These are phyloP conservation scores for Drosophila nr. perissopoda DNA, from an alignment of 2,888 invertebrate species.

Conservation along the genomic window DNA sequence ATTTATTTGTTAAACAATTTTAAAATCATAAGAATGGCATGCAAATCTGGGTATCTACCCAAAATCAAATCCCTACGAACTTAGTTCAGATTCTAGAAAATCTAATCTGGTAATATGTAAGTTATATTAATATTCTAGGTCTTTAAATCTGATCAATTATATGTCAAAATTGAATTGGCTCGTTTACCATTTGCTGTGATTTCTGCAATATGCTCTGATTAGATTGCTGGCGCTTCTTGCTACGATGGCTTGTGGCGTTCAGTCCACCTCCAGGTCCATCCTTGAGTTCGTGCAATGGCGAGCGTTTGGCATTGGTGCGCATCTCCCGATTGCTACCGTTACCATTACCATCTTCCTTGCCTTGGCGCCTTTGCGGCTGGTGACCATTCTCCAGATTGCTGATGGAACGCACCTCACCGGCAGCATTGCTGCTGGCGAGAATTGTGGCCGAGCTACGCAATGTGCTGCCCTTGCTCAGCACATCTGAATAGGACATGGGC, in stretches of 20 bases:
- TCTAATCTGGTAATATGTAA: not conserved
- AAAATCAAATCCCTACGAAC: not conserved
- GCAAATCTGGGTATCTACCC: not conserved
- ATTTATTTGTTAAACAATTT: not conserved
- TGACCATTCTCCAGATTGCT: constrained; percentile 55
- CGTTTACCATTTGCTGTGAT: constrained; percentile 38
- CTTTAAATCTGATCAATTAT: not conserved
- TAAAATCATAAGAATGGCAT: not conserved
- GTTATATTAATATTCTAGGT: not conserved
- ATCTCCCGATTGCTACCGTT: constrained; percentile 43
- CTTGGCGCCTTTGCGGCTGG: constrained; percentile 50
- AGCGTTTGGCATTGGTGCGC: constrained; percentile 81
- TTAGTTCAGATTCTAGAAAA: not conserved
- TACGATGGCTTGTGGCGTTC: constrained; percentile 49
- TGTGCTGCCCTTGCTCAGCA: constrained; percentile 88
- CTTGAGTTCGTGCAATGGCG: constrained; percentile 85
- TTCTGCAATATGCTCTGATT: constrained; percentile 33
- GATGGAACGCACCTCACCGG: constrained; percentile 38
- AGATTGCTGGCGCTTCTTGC: constrained; percentile 58
- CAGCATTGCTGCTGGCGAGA: constrained; percentile 15
- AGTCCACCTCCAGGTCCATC: constrained; percentile 47
- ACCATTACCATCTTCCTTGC: constrained; percentile 52
- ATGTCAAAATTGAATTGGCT: not conserved
- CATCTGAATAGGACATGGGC: constrained; percentile 94
- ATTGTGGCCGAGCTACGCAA: constrained; percentile 33